Base-by-base conservation (phyloP, 2,797 vertebrate genomes). In the Tolypeutes matacus region DNA sequence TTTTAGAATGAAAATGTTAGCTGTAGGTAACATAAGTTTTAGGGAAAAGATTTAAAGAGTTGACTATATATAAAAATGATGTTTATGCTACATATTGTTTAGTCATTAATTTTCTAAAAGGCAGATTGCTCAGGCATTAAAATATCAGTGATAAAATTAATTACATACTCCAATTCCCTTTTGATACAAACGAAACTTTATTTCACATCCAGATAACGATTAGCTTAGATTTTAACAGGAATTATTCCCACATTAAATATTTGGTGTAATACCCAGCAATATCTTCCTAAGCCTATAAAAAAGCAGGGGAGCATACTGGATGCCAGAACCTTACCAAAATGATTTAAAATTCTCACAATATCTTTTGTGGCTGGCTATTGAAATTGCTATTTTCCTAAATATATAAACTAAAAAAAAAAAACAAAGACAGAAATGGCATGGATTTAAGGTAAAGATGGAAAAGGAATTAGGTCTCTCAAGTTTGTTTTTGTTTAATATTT, bases 211-310 rank as follows among this genome's bases (percentile, higher is more conserved):
- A 93, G 60, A 92, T 14, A 62, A 60, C 18, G 90, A 93, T 60
- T 93, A 90, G 8, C 81, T 93, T 42, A 42, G n/a, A 72, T 70
- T 86, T 67, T 86, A 56, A 89, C 89, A 46, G 62, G 14, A 94
- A 86, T 81, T 25, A 64, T 34, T 86, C 78, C 15, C 18, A 56
- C 34, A 86, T 39, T 77, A 82, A 90, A 72, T 89, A 92, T 23
- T 23, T 92, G 17, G 36, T 87, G 36, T 56, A 72, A 73, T 76
- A 67, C 5, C 5, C 21, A 75, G n/a, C 8, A 81, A 20, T 67
- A 67, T 29, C 36, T 34, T 31, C 69, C 62, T 83, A 69, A 51
- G 34, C 85, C 53, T 88, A 94, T 14, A 86, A 89, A 73, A 93
- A 90, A 34, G 58, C 21, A 89, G 36, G 56, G n/a, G 17, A 20